These are phyloP conservation scores for Zhengitettix transpicula DNA, from an alignment of 2,888 invertebrate genomes.

Conservation along the genomic window DNA sequence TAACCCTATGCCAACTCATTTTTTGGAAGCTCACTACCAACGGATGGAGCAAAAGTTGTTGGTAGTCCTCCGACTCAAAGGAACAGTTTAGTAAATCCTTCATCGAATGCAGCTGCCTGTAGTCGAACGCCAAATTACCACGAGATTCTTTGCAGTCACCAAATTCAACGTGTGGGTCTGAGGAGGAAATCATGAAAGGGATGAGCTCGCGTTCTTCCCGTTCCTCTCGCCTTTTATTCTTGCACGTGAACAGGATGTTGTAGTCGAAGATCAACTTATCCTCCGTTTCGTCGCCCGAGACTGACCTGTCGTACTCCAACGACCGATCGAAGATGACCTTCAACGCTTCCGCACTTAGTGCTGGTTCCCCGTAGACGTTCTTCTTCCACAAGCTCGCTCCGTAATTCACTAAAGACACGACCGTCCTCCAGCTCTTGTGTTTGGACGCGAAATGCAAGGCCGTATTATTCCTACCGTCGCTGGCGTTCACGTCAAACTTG, in stretches of 20 bases:
- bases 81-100: no score
- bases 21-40: no score
- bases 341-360: not conserved
- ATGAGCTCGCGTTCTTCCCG: no score
- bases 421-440: not conserved
- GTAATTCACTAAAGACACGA: not conserved
- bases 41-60: no score
- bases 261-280: slow-evolving; percentile 1
- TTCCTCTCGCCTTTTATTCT: not conserved
- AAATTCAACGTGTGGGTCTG: no score
- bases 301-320: not conserved
- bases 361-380: slow-evolving; percentile 1
- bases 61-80: no score
- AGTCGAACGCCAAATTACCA: no score
- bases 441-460: slow-evolving; percentile 3
- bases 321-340: not conserved
- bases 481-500: slow-evolving; percentile 1
- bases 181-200: no score
- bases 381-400: slow-evolving; percentile 1
- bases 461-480: slow-evolving; percentile 1
- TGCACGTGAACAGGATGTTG: not conserved
- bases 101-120: no score
- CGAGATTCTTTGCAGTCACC: no score
- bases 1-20: no score
- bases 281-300: not conserved